These are phyloP conservation scores for Chrysocyon brachyurus DNA, from an alignment of 2,797 vertebrate species.

Conservation along the genomic window DNA sequence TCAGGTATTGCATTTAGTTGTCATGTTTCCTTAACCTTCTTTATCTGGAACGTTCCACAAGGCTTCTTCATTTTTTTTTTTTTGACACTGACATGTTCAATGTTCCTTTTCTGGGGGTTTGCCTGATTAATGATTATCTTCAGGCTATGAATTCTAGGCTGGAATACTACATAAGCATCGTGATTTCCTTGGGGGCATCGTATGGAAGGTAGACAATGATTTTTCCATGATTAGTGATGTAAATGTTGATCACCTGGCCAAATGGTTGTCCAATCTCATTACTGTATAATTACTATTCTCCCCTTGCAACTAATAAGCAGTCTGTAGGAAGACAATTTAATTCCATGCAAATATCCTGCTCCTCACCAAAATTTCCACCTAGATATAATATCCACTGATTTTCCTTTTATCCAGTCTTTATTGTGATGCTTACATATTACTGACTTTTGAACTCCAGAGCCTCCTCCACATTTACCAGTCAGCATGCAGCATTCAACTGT, in stretches of 20 bases:
- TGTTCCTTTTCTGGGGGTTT: background rate
- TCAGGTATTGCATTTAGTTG: constrained; percentile 15
- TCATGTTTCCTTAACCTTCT: background rate
- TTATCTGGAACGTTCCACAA: constrained; percentile 40
- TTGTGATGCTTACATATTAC: background rate
- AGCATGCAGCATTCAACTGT: background rate
- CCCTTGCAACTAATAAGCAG: background rate
- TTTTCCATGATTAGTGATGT: background rate
- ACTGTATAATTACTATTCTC: background rate
- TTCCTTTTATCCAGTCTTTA: background rate
- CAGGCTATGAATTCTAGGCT: background rate
- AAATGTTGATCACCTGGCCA: background rate
- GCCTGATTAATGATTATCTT: background rate
- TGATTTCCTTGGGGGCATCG: background rate
- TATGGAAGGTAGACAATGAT: background rate
- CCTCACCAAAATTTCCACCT: constrained; percentile 30
- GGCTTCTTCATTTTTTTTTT: constrained; percentile 21
- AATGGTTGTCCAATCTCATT: background rate
- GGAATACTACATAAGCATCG: background rate
- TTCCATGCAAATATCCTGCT: constrained; percentile 1
- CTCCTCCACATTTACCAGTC: background rate
- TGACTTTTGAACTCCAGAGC: background rate
- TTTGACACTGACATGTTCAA: background rate
- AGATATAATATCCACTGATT: background rate
- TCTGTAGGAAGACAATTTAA: background rate